Percentiles rank a stretch among this genome's conserved stretches.
phyloP scores from a whole-genome alignment of 2,888 invertebrate genomes.

The Pteria penguin region DNA sequence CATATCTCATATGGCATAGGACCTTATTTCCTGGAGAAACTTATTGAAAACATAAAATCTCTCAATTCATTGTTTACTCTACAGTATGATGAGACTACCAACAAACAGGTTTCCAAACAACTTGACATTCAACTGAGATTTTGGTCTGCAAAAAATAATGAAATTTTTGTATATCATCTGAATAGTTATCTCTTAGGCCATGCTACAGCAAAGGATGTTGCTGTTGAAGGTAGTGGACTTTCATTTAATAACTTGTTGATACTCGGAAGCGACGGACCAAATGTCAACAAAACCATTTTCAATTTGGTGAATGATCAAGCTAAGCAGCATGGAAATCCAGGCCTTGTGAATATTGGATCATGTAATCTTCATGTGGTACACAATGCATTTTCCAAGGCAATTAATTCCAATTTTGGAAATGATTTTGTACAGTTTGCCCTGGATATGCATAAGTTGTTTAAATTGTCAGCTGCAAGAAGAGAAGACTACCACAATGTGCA shows the following conservation, averaged over 20 bases:
- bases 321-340: slow-evolving; percentile 2
- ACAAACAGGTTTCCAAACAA: slow-evolving; percentile 13
- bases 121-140: slow-evolving; percentile 36
- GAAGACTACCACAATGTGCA: slow-evolving; percentile 14
- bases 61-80: neutral
- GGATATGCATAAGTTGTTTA: slow-evolving; percentile 40
- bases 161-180: slow-evolving; percentile 17
- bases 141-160: slow-evolving; percentile 17
- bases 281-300: slow-evolving; percentile 31
- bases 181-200: slow-evolving; percentile 36
- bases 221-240: neutral
- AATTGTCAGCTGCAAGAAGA: slow-evolving; percentile 16
- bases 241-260: neutral
- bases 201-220: slow-evolving; percentile 17
- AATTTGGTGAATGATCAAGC: neutral
- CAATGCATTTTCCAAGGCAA: slow-evolving; percentile 29
- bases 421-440: slow-evolving; percentile 20
- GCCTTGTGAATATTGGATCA: slow-evolving; percentile 21
- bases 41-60: neutral
- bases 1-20: slow-evolving; percentile 17
- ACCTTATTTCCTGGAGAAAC: slow-evolving; percentile 16
- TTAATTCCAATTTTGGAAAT: slow-evolving; percentile 29
- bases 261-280: slow-evolving; percentile 24
- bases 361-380: slow-evolving; percentile 32
- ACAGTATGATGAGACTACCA: slow-evolving; percentile 34